Conservation (phyloP, 2,113 vertebrate genomes). For the Aegithalos caudatus region DNA sequence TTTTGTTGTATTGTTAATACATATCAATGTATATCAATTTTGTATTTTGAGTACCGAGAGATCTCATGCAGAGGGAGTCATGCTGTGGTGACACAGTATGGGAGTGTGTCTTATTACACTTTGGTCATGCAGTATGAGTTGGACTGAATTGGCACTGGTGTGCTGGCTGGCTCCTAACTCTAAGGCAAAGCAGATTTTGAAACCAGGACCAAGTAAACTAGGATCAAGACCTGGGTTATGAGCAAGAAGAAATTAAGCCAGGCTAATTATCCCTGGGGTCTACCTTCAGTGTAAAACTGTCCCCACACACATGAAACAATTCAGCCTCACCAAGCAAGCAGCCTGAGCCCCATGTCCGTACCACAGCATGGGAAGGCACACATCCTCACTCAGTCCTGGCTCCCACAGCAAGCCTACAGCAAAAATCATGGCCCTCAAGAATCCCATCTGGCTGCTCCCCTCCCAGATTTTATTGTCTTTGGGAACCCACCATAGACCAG, state of each 20-base stretch:
- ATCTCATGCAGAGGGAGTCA: not conserved
- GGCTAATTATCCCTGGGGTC: not conserved
- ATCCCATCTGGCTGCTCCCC: not conserved
- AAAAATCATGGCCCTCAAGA: not conserved
- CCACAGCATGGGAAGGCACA: not conserved
- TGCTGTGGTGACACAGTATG: not conserved
- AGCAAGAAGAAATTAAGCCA: not conserved
- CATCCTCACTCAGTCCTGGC: not conserved
- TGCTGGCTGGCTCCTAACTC: not conserved
- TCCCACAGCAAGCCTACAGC: not conserved
- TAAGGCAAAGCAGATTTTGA: not conserved
- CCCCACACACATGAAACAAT: not conserved
- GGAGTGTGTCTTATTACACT: not conserved
- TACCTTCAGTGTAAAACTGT: not conserved
- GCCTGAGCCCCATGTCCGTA: not conserved
- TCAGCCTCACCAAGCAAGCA: not conserved
- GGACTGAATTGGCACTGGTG: not conserved
- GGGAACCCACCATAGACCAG: not conserved
- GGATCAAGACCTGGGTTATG: not conserved
- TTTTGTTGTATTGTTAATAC: too few relatives aligned
- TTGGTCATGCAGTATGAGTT: not conserved
- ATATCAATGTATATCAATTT: too few relatives aligned
- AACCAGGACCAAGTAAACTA: not conserved
- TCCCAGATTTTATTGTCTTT: not conserved
- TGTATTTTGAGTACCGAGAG: not conserved